phyloP scores from a whole-genome alignment of 2,113 vertebrate genomes.

The Oncorhynchus clarkii region DNA sequence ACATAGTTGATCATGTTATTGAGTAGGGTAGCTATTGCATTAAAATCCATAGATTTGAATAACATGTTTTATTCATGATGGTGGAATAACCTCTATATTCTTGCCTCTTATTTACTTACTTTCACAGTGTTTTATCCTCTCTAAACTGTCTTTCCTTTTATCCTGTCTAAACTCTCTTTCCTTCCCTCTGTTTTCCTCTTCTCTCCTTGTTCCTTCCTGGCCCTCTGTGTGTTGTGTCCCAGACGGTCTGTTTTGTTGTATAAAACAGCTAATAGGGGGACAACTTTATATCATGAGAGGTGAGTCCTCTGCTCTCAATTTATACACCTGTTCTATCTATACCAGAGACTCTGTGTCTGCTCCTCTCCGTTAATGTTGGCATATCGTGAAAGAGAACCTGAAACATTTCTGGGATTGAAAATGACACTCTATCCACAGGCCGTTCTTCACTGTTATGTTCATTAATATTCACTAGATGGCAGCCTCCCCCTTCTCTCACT shows the following conservation, averaged over 20 bases:
- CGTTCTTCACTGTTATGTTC: conserved; percentile 17
- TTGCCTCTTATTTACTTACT: neutral
- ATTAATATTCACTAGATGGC: conserved; percentile 52
- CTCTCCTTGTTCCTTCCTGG: conserved; percentile 29
- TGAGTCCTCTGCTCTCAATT: conserved; percentile 70
- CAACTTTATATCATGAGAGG: conserved; percentile 99
- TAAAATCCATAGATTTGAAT: too few species aligned
- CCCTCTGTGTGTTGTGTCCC: conserved; percentile 49
- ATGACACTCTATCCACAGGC: too few species aligned
- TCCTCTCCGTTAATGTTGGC: too few species aligned
- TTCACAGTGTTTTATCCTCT: neutral
- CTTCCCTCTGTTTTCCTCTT: conserved; percentile 3
- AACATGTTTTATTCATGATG: neutral
- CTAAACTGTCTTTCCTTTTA: neutral
- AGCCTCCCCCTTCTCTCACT: conserved; percentile 4
- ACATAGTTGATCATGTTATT: too few species aligned
- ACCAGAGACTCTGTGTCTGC: neutral
- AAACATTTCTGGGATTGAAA: too few species aligned
- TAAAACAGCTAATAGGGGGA: conserved; percentile 98
- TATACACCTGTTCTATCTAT: too few species aligned
- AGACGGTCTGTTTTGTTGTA: conserved; percentile 98
- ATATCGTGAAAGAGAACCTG: too few species aligned
- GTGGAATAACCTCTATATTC: neutral
- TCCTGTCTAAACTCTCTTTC: neutral
- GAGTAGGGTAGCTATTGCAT: too few species aligned